Conservation (phyloP, 2,888 invertebrate species). For the Cataglyphis cursor region DNA sequence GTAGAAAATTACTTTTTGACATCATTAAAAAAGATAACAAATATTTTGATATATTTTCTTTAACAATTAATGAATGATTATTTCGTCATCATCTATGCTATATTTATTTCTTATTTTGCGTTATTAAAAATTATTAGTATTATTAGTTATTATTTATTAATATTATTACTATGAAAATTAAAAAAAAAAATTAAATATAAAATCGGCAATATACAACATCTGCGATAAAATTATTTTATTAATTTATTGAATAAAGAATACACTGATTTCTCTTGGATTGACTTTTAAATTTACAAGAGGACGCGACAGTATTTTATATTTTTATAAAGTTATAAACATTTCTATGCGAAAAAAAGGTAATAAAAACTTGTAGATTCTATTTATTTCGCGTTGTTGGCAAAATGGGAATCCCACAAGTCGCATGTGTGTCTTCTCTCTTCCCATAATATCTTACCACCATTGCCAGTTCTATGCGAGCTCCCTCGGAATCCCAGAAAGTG, state of each 20-base stretch:
- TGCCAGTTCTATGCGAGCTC: conserved; percentile 1
- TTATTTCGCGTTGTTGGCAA: conserved; percentile 9
- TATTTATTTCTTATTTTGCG: background rate
- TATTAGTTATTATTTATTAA: too few relatives aligned
- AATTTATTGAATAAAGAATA: background rate
- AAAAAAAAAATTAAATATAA: background rate
- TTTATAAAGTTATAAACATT: background rate
- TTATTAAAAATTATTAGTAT: background rate
- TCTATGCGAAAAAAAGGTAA: background rate
- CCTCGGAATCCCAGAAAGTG: conserved; percentile 29
- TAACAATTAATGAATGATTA: background rate
- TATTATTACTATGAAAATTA: background rate
- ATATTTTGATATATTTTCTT: background rate
- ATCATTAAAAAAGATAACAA: background rate
- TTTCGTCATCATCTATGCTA: background rate
- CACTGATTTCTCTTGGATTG: background rate
- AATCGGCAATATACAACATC: background rate
- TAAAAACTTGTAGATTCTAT: conserved; percentile 21
- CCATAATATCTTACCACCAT: conserved; percentile 19
- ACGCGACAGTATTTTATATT: background rate
- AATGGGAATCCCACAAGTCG: background rate
- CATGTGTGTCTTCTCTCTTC: background rate
- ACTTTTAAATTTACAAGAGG: background rate
- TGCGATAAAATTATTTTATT: background rate
- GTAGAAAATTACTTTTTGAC: background rate